These are phyloP conservation scores for Equus przewalskii DNA, from an alignment of 2,113 vertebrate genomes.

Conservation along the genomic window DNA sequence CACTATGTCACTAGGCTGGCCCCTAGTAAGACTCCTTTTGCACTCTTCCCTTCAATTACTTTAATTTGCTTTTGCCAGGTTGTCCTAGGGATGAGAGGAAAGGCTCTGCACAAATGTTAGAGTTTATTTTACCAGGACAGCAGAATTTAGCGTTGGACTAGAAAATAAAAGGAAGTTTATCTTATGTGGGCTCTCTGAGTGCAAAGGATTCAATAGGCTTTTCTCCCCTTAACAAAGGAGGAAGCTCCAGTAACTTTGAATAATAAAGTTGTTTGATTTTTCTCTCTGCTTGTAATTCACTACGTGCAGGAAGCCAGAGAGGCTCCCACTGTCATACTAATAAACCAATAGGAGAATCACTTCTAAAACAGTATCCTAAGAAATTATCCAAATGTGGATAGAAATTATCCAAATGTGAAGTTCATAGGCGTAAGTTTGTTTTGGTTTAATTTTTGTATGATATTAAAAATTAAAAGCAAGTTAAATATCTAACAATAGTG, in stretches of 20 bases:
- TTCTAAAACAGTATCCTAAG: background rate
- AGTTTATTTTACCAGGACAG: background rate
- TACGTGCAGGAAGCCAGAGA: background rate
- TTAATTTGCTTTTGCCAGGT: background rate
- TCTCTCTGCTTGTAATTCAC: background rate
- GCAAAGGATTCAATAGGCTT: background rate
- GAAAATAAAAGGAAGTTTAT: slow-evolving; percentile 31
- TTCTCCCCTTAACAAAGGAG: background rate
- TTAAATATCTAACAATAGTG: background rate
- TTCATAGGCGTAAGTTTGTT: background rate
- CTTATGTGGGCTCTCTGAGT: background rate
- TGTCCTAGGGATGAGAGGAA: background rate
- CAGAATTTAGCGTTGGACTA: background rate
- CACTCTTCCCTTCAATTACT: background rate
- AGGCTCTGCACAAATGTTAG: background rate
- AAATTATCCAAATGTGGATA: background rate
- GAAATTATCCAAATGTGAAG: background rate
- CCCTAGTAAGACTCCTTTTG: background rate
- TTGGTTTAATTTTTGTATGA: background rate
- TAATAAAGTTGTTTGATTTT: background rate
- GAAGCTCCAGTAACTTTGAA: background rate
- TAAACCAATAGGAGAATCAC: background rate
- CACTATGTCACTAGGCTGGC: too few species aligned
- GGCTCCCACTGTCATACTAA: background rate
- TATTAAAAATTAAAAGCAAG: background rate